These are phyloP conservation scores for Phrynocephalus vlangalii DNA, from an alignment of 2,797 vertebrate species.

Conservation along the genomic window DNA sequence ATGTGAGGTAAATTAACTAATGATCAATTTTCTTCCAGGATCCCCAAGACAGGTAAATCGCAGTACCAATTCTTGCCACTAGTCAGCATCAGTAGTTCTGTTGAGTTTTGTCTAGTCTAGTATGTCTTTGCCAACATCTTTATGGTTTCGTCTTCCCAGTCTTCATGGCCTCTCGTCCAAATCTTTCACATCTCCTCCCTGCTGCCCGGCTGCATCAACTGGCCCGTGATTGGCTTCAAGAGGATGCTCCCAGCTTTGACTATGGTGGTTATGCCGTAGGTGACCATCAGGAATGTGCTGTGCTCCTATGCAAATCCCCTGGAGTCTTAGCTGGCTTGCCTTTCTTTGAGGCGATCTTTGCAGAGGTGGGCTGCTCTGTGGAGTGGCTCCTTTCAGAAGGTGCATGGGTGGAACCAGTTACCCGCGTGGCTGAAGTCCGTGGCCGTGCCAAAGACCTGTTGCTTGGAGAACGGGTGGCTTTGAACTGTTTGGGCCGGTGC, in stretches of 20 bases:
- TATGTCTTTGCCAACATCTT: not conserved
- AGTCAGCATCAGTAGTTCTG: not conserved
- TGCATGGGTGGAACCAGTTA: conserved; percentile 71
- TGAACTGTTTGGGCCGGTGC: conserved; percentile 86
- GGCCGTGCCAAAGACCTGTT: conserved; percentile 81
- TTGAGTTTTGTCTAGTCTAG: not conserved
- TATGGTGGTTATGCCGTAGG: conserved; percentile 80
- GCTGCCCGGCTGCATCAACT: conserved; percentile 74
- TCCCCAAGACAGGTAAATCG: not conserved
- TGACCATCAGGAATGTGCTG: conserved; percentile 71
- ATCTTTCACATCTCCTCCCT: conserved; percentile 73
- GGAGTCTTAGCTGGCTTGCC: conserved; percentile 83
- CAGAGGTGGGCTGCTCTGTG: conserved; percentile 82
- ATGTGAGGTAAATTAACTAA: not conserved
- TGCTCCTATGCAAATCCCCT: conserved; percentile 83
- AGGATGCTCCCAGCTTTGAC: conserved; percentile 86
- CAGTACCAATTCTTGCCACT: not conserved
- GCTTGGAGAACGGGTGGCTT: conserved; percentile 84
- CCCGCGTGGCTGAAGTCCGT: conserved; percentile 79
- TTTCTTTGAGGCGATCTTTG: conserved; percentile 87
- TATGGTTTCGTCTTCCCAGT: not conserved
- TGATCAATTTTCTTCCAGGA: not conserved
- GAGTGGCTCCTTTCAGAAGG: conserved; percentile 82
- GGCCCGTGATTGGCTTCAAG: conserved; percentile 83
- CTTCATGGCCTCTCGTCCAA: conserved; percentile 23